Base-by-base conservation (phyloP, 1,140 invertebrate species). In the Pomacea maculata region DNA sequence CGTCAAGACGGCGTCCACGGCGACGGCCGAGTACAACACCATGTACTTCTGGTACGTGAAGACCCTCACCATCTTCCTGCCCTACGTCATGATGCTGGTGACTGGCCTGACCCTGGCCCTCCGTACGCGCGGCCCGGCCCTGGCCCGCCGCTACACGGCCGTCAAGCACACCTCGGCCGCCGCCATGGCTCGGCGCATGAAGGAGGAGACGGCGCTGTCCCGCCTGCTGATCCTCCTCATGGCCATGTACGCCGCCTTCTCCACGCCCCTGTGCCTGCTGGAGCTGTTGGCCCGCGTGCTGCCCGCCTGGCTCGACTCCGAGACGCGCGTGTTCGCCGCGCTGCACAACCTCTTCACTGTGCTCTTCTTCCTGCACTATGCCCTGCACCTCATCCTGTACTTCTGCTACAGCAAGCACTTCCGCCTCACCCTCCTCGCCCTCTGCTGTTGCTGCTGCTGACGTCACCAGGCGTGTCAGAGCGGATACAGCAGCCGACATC, bases 11-110 rank as follows among this genome's bases (percentile, higher is more conserved):
- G 67, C 78, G 15, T 83, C 85, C n/a, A 84, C 83, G 17, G 83
- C 83, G 12, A 86, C 87, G 64, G 83, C 85, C 17, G 86, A 87
- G 80, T 90, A 88, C 81, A 86, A 86, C 67, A 84, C 84, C 6
- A 87, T 89, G 74, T 90, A 90, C 79, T 90, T 89, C 82, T 90
- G 89, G 89, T 90, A 90, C 78, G 83, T 88, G 4, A 87, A 86
- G 34, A 86, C 84, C 15, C 86, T 90, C 21, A 88, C 87, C n/a
- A 79, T 89, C 14, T 87, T 89, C 72, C 83, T 90, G 57, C 88
- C 89, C 25, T 85, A 83, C 57, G 78, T 86, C 64, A 84, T 90
- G 67, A 85, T 89, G 80, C 68, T 88, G 1, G 65, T 86, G 29
- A 84, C 86, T 25, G 80, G 81, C 0, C 82, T 86, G 29, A 82